phyloP scores from a whole-genome alignment of 2,797 vertebrate species.

The Numenius phaeopus region DNA sequence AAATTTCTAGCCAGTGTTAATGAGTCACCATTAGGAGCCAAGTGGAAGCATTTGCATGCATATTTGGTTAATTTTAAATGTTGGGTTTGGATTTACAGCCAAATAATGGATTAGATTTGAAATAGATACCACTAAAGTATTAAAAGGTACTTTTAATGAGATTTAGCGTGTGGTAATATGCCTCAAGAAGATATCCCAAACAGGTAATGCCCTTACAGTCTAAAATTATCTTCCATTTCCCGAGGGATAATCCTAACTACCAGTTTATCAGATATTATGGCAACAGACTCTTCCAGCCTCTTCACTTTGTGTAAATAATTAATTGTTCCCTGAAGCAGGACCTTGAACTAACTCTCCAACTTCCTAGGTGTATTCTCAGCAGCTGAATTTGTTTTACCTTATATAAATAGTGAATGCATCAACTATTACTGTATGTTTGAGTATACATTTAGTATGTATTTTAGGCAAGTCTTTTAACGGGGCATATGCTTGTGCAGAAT shows the following conservation, averaged over 20 bases:
- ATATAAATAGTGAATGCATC: slow-evolving; percentile 40
- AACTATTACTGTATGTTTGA: neutral
- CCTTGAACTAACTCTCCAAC: slow-evolving; percentile 20
- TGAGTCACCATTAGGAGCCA: neutral
- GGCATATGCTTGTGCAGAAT: neutral
- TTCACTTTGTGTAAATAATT: slow-evolving; percentile 48
- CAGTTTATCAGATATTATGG: slow-evolving; percentile 9
- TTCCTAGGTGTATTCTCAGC: slow-evolving; percentile 29
- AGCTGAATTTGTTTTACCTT: slow-evolving; percentile 17
- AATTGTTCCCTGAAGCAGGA: slow-evolving; percentile 36
- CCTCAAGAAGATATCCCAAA: neutral
- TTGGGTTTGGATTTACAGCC: neutral
- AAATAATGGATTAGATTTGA: neutral
- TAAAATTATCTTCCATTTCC: neutral
- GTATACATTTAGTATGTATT: neutral
- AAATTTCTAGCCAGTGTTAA: neutral
- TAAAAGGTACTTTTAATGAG: neutral
- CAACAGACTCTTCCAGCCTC: neutral
- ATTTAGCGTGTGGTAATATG: neutral
- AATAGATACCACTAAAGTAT: neutral
- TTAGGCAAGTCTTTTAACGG: neutral
- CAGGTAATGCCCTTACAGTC: neutral
- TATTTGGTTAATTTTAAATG: neutral
- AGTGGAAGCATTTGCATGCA: neutral
- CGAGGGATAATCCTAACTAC: neutral